Evolutionary conservation across 2,113 vertebrate species (phyloP).

Genomic region (Blennius ocellaris): DNA sequence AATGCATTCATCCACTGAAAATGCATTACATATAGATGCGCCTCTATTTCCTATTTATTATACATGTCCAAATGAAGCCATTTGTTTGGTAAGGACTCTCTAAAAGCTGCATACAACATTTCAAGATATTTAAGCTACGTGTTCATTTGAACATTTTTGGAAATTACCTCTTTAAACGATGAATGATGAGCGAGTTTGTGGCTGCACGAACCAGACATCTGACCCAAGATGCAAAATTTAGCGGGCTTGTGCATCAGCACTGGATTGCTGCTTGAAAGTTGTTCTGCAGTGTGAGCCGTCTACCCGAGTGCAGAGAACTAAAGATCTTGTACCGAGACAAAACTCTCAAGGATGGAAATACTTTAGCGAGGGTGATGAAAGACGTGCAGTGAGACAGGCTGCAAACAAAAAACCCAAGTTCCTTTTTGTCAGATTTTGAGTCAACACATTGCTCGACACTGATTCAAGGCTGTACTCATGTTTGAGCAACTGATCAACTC

Average conservation of each 20-base stretch:
- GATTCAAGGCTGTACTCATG: neutral
- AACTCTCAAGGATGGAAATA: conserved; percentile 40
- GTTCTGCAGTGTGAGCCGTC: conserved; percentile 32
- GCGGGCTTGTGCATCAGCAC: conserved; percentile 20
- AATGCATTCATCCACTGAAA: conserved; percentile 16
- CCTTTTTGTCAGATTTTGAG: conserved; percentile 20
- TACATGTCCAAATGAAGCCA: neutral
- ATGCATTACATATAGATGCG: neutral
- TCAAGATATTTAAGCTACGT: neutral
- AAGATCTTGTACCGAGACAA: conserved; percentile 7
- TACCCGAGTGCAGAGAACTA: conserved; percentile 19
- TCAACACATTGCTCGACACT: neutral
- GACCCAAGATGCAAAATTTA: conserved; percentile 15
- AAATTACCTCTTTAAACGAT: neutral
- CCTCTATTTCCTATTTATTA: conserved; percentile 3
- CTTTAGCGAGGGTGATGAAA: conserved; percentile 25
- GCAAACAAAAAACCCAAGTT: conserved; percentile 19
- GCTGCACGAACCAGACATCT: conserved; percentile 3
- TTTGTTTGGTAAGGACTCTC: neutral
- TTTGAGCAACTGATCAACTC: too few species aligned
- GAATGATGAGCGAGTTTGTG: neutral
- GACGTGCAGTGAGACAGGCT: conserved; percentile 14
- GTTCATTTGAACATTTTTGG: too few species aligned
- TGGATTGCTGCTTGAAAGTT: conserved; percentile 25
- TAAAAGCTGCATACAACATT: neutral